Evolutionary conservation across 1,140 invertebrate genomes (phyloP).

Genomic region (Idris sp.): DNA sequence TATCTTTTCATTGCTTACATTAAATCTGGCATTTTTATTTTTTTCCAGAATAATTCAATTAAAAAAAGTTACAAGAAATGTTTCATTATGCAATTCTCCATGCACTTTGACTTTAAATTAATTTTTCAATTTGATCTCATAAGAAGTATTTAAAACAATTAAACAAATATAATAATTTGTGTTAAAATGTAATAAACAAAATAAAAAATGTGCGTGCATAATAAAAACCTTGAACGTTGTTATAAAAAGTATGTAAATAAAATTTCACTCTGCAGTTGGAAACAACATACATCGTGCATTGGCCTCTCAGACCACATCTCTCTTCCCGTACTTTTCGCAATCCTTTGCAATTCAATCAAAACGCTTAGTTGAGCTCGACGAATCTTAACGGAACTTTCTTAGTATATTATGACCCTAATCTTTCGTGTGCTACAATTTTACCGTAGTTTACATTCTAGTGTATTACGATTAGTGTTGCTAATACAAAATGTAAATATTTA

Average conservation of each 20-base stretch:
- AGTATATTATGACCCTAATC: slow-evolving; percentile 62
- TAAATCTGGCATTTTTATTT: too few species aligned
- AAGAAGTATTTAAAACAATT: too few species aligned
- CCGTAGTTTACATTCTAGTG: slow-evolving; percentile 45
- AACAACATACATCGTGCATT: slow-evolving; percentile 40
- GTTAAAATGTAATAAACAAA: slow-evolving; percentile 19
- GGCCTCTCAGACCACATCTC: slow-evolving; percentile 55
- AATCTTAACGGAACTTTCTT: slow-evolving; percentile 63
- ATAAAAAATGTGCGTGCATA: slow-evolving; percentile 13
- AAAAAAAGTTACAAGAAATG: too few species aligned
- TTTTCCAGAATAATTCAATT: too few species aligned
- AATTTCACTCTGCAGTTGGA: slow-evolving; percentile 43
- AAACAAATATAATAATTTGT: slow-evolving; percentile 8
- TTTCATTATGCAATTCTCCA: too few species aligned
- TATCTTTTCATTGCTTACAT: too few species aligned
- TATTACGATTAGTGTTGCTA: slow-evolving; percentile 11
- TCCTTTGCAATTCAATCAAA: slow-evolving; percentile 63
- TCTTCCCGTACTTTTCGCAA: slow-evolving; percentile 39
- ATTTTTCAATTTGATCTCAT: too few species aligned
- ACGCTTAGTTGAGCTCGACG: slow-evolving; percentile 54
- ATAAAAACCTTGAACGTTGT: slow-evolving; percentile 14
- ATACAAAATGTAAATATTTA: too few species aligned
- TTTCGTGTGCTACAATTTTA: slow-evolving; percentile 46
- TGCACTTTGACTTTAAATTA: too few species aligned
- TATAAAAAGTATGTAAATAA: slow-evolving; percentile 14